Conservation (phyloP, 1,140 invertebrate genomes). For the Tetramorium parvispinum region DNA sequence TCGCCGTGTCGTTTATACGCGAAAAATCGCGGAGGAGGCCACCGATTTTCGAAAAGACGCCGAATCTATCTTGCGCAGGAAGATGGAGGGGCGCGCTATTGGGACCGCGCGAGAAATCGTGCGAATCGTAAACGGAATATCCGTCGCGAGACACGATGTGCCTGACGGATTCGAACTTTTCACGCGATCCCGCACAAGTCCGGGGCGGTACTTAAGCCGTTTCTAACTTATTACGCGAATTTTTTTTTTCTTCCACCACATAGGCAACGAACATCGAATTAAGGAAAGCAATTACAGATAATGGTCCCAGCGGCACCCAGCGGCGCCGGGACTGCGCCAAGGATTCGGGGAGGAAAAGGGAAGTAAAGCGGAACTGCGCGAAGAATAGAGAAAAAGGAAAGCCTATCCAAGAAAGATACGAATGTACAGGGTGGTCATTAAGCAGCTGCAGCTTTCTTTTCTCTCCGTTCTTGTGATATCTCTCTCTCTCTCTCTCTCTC, state of each 20-base stretch:
- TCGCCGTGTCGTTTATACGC: background rate
- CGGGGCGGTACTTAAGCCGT: slow-evolving; percentile 48
- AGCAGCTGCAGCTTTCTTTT: slow-evolving; percentile 59
- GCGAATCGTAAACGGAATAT: background rate
- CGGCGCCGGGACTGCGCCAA: slow-evolving; percentile 28
- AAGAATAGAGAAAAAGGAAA: slow-evolving; percentile 59
- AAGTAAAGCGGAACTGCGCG: slow-evolving; percentile 59
- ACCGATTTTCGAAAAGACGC: background rate
- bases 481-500: background rate
- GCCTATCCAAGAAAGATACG: slow-evolving; percentile 69
- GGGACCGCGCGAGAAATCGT: background rate
- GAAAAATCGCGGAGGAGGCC: background rate
- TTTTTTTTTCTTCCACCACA: slow-evolving; percentile 49
- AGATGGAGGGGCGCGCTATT: background rate
- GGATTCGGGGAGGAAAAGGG: slow-evolving; percentile 21
- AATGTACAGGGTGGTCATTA: slow-evolving; percentile 75
- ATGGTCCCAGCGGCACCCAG: slow-evolving; percentile 70
- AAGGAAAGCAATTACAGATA: slow-evolving; percentile 77
- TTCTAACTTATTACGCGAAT: slow-evolving; percentile 55
- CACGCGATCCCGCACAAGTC: background rate
- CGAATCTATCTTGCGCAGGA: background rate
- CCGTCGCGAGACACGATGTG: background rate
- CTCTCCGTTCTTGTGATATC: background rate
- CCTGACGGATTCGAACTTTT: background rate
- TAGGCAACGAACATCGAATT: slow-evolving; percentile 73